Percentiles rank a stretch among this genome's conserved stretches.
phyloP scores from a whole-genome alignment of 2,797 vertebrate genomes.

The Distichodus sexfasciatus region DNA sequence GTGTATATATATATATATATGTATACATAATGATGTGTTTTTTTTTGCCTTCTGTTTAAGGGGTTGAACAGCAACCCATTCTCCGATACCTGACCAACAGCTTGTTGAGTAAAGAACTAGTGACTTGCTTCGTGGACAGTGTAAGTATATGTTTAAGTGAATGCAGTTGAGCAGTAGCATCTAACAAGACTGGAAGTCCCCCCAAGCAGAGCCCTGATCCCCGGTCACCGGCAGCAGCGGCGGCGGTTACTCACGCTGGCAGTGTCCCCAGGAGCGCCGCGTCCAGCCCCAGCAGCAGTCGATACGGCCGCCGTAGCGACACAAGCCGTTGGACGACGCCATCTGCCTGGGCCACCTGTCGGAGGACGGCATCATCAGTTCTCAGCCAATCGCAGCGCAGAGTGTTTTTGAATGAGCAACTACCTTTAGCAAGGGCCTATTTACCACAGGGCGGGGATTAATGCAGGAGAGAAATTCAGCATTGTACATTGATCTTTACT shows the following conservation, averaged over 20 bases:
- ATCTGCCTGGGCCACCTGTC: slow-evolving; percentile 93
- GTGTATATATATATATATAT: no score
- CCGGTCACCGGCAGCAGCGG: slow-evolving; percentile 59
- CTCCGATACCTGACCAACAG: no score
- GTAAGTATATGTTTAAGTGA: neutral
- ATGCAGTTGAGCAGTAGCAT: slow-evolving; percentile 16
- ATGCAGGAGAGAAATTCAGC: neutral
- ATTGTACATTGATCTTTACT: neutral
- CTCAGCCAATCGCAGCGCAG: slow-evolving; percentile 55
- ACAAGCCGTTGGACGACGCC: slow-evolving; percentile 83
- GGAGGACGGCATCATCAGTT: slow-evolving; percentile 59
- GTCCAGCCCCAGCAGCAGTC: slow-evolving; percentile 99
- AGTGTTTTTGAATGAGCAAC: no score
- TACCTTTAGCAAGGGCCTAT: slow-evolving; percentile 16
- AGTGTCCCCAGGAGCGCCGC: slow-evolving; percentile 88
- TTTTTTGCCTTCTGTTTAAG: no score
- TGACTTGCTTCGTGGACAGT: slow-evolving; percentile 22
- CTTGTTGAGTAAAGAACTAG: neutral
- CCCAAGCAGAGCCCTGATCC: slow-evolving; percentile 45
- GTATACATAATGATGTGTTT: no score
- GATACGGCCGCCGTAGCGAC: slow-evolving; percentile 86
- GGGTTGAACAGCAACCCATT: neutral
- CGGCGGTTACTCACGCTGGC: slow-evolving; percentile 90
- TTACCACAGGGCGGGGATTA: neutral
- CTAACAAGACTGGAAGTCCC: slow-evolving; percentile 32